Conservation (phyloP, 1,140 invertebrate genomes). For the Atta colombica region DNA sequence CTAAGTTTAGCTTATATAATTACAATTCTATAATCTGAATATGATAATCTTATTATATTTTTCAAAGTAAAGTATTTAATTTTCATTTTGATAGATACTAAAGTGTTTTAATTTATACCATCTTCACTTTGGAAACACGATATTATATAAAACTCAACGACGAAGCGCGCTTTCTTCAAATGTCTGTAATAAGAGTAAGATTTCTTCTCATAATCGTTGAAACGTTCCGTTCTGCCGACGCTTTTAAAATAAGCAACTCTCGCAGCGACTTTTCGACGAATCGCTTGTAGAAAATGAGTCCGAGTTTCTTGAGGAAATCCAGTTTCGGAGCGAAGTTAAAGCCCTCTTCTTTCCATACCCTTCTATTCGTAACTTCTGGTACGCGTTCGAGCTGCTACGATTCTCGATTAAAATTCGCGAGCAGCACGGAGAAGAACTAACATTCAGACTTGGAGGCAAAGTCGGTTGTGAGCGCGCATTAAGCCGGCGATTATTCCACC, state of each 20-base stretch:
- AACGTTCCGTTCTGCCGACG: slow-evolving; percentile 3
- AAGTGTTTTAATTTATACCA: not conserved
- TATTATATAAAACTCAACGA: not conserved
- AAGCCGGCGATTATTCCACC: slow-evolving; percentile 70
- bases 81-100: not conserved
- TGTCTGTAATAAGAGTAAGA: not conserved
- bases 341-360: not conserved
- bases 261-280: slow-evolving; percentile 25
- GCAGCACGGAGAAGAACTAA: slow-evolving; percentile 27
- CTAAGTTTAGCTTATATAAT: not conserved
- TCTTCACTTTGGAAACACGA: not conserved
- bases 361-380: slow-evolving; percentile 44
- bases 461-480: slow-evolving; percentile 56
- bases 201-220: slow-evolving; percentile 14
- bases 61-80: not conserved
- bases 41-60: not conserved
- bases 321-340: slow-evolving; percentile 41
- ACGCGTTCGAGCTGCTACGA: slow-evolving; percentile 34
- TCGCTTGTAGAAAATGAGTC: slow-evolving; percentile 58
- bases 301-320: slow-evolving; percentile 39
- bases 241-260: slow-evolving; percentile 51
- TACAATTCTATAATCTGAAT: not conserved
- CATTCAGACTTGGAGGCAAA: slow-evolving; percentile 33
- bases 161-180: slow-evolving; percentile 7
- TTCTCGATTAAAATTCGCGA: slow-evolving; percentile 73